Conservation (phyloP, 2,113 vertebrate species). For the Dipodomys merriami region DNA sequence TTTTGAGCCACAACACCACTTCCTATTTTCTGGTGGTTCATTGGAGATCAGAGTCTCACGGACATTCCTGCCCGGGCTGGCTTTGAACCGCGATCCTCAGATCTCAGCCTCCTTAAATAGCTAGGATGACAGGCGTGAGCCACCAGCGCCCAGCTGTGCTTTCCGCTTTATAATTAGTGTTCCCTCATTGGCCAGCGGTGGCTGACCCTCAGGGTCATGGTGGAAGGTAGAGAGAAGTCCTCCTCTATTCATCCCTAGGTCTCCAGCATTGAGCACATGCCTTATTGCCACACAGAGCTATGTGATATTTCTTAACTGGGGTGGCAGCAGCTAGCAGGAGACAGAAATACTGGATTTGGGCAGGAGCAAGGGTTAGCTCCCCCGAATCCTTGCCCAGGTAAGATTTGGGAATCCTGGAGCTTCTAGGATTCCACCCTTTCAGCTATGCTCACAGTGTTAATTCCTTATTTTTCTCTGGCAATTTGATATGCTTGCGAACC, state of each 20-base stretch:
- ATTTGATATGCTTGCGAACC: background rate
- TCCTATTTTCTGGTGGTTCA: too few species aligned
- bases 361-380: constrained; percentile 28
- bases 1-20: too few species aligned
- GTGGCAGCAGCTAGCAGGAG: constrained; percentile 29
- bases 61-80: too few species aligned
- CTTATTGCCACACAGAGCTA: background rate
- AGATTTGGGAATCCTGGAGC: constrained; percentile 39
- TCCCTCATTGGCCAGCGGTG: background rate
- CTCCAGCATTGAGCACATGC: background rate
- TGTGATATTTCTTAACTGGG: background rate
- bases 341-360: background rate
- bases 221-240: background rate
- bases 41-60: too few species aligned
- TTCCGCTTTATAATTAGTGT: background rate
- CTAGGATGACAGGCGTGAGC: too few species aligned
- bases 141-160: too few species aligned
- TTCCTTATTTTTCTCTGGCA: constrained; percentile 23
- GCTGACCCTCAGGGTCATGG: constrained; percentile 1
- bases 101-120: too few species aligned
- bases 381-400: background rate
- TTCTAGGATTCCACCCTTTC: background rate
- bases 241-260: background rate
- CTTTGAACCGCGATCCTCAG: too few species aligned
- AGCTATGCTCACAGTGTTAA: background rate